A percentile compares a stretch with the other conserved stretches of the same genome.
Evolutionary conservation across 2,113 vertebrate species (phyloP).

Genomic region (Anseranas semipalmata): DNA sequence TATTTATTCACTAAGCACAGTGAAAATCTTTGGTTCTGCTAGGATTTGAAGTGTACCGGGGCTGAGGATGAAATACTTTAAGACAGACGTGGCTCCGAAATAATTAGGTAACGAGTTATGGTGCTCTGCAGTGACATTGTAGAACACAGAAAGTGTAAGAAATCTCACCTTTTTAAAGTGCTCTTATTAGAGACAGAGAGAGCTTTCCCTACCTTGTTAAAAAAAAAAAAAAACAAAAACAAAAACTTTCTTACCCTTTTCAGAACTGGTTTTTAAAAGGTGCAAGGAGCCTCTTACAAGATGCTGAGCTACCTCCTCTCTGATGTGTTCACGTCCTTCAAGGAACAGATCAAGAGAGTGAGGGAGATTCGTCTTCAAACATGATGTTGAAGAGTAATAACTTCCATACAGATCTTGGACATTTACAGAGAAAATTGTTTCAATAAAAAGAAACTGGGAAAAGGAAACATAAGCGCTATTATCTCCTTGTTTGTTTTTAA

Average conservation of each 20-base stretch:
- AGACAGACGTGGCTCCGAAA: background rate
- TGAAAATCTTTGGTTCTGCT: background rate
- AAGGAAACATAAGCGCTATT: rapidly evolving
- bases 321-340: background rate
- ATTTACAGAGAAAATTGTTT: background rate
- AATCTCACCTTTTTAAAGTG: background rate
- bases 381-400: background rate
- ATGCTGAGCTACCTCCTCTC: background rate
- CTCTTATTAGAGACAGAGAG: background rate
- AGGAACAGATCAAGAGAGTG: background rate
- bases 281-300: background rate
- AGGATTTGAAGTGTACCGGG: background rate
- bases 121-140: background rate
- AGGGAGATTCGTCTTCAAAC: background rate
- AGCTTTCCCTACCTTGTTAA: background rate
- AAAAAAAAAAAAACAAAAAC: background rate
- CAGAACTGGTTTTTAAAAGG: background rate
- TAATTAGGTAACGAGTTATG: background rate
- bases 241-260: background rate
- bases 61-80: background rate
- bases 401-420: background rate
- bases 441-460: background rate
- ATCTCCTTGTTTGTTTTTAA: background rate
- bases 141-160: background rate
- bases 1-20: background rate